Base-by-base conservation (phyloP, 2,797 vertebrate genomes). In the Graptemys geographica region DNA sequence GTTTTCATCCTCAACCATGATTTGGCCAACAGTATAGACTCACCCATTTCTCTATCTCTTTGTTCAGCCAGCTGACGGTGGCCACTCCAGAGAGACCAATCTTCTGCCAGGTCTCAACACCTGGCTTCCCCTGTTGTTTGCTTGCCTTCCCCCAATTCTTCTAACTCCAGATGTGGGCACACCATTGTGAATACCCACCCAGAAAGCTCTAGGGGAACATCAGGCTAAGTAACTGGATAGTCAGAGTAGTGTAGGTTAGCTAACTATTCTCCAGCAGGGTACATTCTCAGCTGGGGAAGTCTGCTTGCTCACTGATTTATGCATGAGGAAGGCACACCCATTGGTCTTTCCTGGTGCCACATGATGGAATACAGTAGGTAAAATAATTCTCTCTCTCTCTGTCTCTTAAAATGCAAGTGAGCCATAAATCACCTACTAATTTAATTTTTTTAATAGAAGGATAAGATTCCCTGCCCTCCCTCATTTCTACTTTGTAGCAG, bases 391-490 rank as follows among this genome's bases (percentile, higher is more conserved):
- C 95, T 95, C 6, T 97, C 95, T 91, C 49, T 81, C 49, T 95
- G 51, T 94, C 80, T 84, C 95, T 95, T 5, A 33, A 95, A 89
- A 86, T 92, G 95, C 95, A 94, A 96, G 88, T 33, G 59, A 95
- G 41, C 84, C 84, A 79, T 96, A 91, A 92, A 95, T 96, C 92
- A 83, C 92, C 84, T 95, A 90, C 23, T 94, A 94, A 94, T 62
- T 62, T 62, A 33, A 92, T 59, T 94, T 59, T 94, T 96, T 96
- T 94, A 96, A 79, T 86, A 92, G 88, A 95, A 95, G 96, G 94
- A 52, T 95, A 83, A 33, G 28, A 16, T 33, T 62, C 31, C 59
- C 59, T 96, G 95, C 96, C 87, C 78, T 84, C 79, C 51, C 89
- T 52, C 89, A 84, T 94, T 94, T 55, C 81, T 13, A 90, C 84